Evolutionary conservation across 2,113 vertebrate genomes (phyloP), one percentile per base, ranked within the genome.

Genomic region (Muntiacus reevesi): DNA sequence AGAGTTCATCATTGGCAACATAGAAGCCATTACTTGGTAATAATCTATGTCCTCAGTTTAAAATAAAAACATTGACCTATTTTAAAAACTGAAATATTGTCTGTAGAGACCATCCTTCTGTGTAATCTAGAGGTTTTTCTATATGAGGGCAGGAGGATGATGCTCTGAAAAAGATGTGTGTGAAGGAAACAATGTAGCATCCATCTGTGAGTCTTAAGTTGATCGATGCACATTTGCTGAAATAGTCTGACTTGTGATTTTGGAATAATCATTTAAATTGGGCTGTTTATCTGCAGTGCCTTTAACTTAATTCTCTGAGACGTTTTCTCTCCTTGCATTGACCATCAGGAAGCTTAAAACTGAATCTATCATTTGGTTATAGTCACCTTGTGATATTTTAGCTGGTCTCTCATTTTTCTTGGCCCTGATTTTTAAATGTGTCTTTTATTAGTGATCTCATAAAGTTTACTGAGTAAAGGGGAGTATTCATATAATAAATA

Each of bases 371-470:
- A 30, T 23, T 78, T 27, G 52, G 2, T 62, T 92, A 47, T 59
- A 59, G 76, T 67, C n/a, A 81, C 14, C 11, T 67, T 89, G 71
- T 71, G 76, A 83, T 93, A 76, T 16, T 91, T 93, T 36, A 82
- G 59, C 30, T 81, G 82, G 30, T 16, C 12, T 57, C 33, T 62
- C 83, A 40, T 92, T 89, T 95, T 94, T n/a, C 43, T 91, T 94
- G 33, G 17, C 3, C 59, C 36, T 21, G 25, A 57, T 55, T 64
- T 96, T 92, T 83, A 40, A 50, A 78, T 74, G 43, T 85, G 36
- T 79, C 43, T 55, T 86, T 54, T 79, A 55, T 96, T 94, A 82
- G 15, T 92, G 60, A 85, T 67, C 50, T 97, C 76, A 78, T 94
- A 92, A 88, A 43, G 43, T 79, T 62, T 76, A 9, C 85, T 94